A percentile compares a stretch with the other conserved stretches of the same genome.
Conservation (phyloP, 2,113 vertebrate species). For the Probosciger aterrimus region DNA sequence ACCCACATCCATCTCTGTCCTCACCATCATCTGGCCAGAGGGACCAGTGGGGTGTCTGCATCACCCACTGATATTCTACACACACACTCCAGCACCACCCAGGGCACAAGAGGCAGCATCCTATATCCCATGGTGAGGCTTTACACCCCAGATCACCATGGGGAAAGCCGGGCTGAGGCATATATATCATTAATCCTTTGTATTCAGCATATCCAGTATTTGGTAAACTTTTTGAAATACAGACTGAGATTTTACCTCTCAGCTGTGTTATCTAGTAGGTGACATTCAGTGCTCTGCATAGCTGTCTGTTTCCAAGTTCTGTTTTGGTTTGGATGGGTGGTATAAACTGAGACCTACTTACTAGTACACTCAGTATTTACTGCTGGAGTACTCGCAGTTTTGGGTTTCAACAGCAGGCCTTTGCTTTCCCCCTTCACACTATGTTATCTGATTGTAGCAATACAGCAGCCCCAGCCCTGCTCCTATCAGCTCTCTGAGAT, state of each 20-base stretch:
- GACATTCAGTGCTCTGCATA: not conserved
- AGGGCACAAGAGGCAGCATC: not conserved
- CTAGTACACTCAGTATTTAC: not conserved
- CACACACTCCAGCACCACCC: not conserved
- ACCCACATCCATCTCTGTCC: not conserved
- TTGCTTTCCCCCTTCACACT: not conserved
- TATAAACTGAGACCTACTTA: not conserved
- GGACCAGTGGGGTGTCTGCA: not conserved
- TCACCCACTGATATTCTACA: not conserved
- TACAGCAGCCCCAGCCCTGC: not conserved
- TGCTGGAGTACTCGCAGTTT: not conserved
- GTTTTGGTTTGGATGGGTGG: not conserved
- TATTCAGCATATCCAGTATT: not conserved
- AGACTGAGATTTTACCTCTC: not conserved
- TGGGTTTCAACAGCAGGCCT: not conserved
- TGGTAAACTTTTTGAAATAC: not conserved
- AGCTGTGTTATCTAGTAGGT: not conserved
- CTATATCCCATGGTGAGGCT: not conserved
- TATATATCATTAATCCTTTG: not conserved
- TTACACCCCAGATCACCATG: not conserved
- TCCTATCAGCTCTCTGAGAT: not conserved
- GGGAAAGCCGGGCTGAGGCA: not conserved
- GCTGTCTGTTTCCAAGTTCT: not conserved
- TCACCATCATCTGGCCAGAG: not conserved
- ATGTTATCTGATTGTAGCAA: not conserved